phyloP scores from a whole-genome alignment of 2,888 invertebrate species.

The Vanessa cardui region DNA sequence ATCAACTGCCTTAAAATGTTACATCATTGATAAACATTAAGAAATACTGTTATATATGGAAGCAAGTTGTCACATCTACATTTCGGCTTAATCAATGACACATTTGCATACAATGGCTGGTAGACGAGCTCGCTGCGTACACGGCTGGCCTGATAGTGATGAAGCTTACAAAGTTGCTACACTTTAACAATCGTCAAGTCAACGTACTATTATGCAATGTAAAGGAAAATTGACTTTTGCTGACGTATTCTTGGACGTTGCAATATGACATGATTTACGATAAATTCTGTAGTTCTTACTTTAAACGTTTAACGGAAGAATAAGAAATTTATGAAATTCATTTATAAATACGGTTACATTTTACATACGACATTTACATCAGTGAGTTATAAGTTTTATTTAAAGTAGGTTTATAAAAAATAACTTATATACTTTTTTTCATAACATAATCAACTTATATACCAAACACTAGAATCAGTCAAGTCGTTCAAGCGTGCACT shows the following conservation, averaged over 20 bases:
- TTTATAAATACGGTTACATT: too few species aligned
- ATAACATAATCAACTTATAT: too few species aligned
- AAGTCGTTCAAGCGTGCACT: too few species aligned
- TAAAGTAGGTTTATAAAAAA: too few species aligned
- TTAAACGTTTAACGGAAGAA: too few species aligned
- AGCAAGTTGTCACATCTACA: constrained; percentile 32
- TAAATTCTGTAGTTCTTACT: background rate
- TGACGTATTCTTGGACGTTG: background rate
- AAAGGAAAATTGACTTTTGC: background rate
- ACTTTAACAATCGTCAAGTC: constrained; percentile 29
- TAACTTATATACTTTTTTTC: too few species aligned
- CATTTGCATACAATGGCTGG: constrained; percentile 67
- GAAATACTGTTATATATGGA: constrained; percentile 10
- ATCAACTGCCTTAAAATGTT: constrained; percentile 4
- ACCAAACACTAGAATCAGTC: too few species aligned
- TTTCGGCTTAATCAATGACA: constrained; percentile 46
- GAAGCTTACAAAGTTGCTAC: constrained; percentile 41
- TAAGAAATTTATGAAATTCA: too few species aligned
- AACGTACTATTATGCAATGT: constrained; percentile 34
- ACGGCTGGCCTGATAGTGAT: constrained; percentile 47
- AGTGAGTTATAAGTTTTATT: too few species aligned
- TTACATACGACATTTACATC: too few species aligned
- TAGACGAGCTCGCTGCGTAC: constrained; percentile 39
- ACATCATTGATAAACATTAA: constrained; percentile 17
- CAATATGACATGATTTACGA: background rate